Evolutionary conservation across 2,888 invertebrate species (phyloP).

Genomic region (Halictus quadricinctus): DNA sequence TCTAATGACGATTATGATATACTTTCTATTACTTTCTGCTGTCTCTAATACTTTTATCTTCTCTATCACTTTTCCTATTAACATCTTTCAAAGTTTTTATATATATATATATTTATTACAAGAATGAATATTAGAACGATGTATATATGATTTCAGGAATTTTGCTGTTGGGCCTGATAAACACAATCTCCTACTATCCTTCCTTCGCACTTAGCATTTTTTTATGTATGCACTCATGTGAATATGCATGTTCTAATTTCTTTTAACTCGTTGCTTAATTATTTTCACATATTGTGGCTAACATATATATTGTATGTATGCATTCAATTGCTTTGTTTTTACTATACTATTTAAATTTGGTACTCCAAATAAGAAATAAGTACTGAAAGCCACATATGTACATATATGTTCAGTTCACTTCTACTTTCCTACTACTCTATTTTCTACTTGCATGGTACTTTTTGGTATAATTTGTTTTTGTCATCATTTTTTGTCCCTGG

Average conservation of each 20-base stretch:
- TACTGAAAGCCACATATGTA: slow-evolving; percentile 21
- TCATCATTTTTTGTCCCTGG: slow-evolving; percentile 48
- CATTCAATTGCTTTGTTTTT: background rate
- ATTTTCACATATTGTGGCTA: slow-evolving; percentile 29
- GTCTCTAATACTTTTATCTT: background rate
- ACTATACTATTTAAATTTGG: background rate
- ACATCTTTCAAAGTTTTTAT: slow-evolving; percentile 1
- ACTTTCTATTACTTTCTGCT: background rate
- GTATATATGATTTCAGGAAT: slow-evolving; percentile 71
- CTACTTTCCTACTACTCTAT: background rate
- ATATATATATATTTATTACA: background rate
- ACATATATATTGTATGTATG: slow-evolving; percentile 9
- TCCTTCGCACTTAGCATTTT: slow-evolving; percentile 68
- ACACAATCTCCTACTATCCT: slow-evolving; percentile 70
- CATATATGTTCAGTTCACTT: slow-evolving; percentile 25
- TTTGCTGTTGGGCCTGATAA: slow-evolving; percentile 70
- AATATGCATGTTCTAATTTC: slow-evolving; percentile 27
- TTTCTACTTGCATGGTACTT: slow-evolving; percentile 50
- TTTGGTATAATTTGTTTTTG: slow-evolving; percentile 45
- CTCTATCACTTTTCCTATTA: slow-evolving; percentile 7
- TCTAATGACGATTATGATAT: slow-evolving; percentile 6
- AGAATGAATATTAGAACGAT: slow-evolving; percentile 47
- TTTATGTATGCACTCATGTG: slow-evolving; percentile 37
- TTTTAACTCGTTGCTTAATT: slow-evolving; percentile 22
- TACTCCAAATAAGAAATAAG: background rate